Evolutionary conservation across 1,140 invertebrate genomes (phyloP), one percentile per base, ranked within the genome.

Genomic region (Scylla paramamosain): DNA sequence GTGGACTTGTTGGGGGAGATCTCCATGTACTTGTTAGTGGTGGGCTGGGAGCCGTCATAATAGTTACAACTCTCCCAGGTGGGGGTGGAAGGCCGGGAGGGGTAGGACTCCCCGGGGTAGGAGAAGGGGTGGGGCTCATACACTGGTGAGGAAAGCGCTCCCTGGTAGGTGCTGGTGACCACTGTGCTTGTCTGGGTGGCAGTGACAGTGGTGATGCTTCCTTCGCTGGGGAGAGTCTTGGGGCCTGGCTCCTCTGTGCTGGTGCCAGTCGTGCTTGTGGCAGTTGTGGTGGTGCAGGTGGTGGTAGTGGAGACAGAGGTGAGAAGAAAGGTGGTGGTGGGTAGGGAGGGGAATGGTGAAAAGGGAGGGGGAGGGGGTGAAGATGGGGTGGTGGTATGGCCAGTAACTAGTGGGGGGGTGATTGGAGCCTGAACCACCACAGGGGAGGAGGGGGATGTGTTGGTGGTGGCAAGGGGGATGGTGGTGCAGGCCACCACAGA

Each of bases 11-110:
- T 94, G 77, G 95, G 86, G 39, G 96, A 92, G 59, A 96, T 96
- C 52, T 96, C 96, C 96, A 96, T 96, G 91, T 96, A 96, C 87
- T 96, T 96, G 52, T 96, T 96, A 29, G 96, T 96, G 25, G 91
- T 95, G 14, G 96, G 96, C 46, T 96, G 96, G 59, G 95, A 95
- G 29, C 96, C 96, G 87, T 96, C 96, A 48, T 96, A 96, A 52
- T 93, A 96, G 82, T 95, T 96, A 83, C 96, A 96, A 32, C 96
- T 96, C 59, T 91, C 94, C 96, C 96, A 96, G 25, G 96, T 46
- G n/a, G 90, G 83, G 39, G 93, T 88, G 46, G 83, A 90, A 25
- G 94, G 88, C 10, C 93, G 59, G 32, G 88, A 67, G 25, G 95
- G 95, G 82, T 95, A 95, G n/a, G 93, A 39, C 28, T 94, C 95